These are phyloP conservation scores for Acanthurus leucopareius DNA, from an alignment of 2,797 vertebrate genomes.

Conservation along the genomic window DNA sequence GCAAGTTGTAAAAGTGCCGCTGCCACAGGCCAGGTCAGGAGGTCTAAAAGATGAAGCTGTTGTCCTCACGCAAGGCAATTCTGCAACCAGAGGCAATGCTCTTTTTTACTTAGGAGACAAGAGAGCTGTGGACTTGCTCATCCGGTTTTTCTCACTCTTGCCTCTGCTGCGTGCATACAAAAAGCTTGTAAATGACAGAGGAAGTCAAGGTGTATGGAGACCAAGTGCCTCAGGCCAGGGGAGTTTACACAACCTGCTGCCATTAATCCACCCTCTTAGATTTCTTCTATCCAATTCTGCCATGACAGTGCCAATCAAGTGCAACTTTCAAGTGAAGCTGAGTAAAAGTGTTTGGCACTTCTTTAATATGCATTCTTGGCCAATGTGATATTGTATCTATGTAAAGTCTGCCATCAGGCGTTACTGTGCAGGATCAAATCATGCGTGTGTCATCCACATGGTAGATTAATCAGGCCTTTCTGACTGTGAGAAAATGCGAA, in stretches of 20 bases:
- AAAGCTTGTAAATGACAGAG: constrained; percentile 83
- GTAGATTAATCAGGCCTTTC: constrained; percentile 32
- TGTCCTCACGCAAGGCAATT: constrained; percentile 83
- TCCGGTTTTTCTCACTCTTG: constrained; percentile 79
- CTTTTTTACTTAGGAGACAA: constrained; percentile 32
- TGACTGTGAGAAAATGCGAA: constrained; percentile 11
- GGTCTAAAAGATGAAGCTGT: constrained; percentile 77
- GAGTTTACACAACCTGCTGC: constrained; percentile 87
- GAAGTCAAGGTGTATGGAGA: constrained; percentile 85
- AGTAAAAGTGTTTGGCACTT: constrained; percentile 48
- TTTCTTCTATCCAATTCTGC: constrained; percentile 66
- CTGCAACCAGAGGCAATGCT: constrained; percentile 64
- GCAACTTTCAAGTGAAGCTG: constrained; percentile 61
- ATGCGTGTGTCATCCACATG: constrained; percentile 17
- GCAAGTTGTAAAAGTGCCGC: constrained; percentile 49
- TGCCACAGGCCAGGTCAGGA: constrained; percentile 74
- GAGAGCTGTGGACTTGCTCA: constrained; percentile 69
- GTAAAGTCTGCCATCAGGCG: constrained; percentile 22
- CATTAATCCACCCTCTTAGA: constrained; percentile 80
- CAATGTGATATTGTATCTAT: constrained; percentile 34
- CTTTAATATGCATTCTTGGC: constrained; percentile 45
- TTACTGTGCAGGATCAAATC: constrained; percentile 29
- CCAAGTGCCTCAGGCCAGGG: constrained; percentile 79
- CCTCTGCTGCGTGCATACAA: constrained; percentile 77
- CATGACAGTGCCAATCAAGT: constrained; percentile 71